Evolutionary conservation across 2,888 invertebrate species (phyloP).

Genomic region (Nymphalis c-album): DNA sequence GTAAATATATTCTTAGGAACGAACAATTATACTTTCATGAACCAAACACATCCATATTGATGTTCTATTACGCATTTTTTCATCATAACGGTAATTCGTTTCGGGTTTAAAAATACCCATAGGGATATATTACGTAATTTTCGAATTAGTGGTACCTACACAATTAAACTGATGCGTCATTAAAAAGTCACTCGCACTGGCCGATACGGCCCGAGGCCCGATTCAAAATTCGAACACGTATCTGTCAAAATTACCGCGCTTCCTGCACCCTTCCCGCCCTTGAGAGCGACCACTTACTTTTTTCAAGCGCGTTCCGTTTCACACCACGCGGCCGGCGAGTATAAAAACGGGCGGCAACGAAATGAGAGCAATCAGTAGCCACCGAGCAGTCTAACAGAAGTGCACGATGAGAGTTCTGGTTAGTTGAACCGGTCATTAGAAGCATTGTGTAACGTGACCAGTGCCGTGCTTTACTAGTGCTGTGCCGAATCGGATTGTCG

Average conservation of each 20-base stretch:
- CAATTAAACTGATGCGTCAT: slow-evolving; percentile 8
- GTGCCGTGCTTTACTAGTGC: slow-evolving; percentile 46
- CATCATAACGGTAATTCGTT: slow-evolving; percentile 18
- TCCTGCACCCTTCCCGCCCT: slow-evolving; percentile 80
- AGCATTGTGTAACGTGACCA: slow-evolving; percentile 46
- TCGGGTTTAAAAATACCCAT: slow-evolving; percentile 1
- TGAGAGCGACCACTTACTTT: slow-evolving; percentile 75
- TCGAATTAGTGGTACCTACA: slow-evolving; percentile 18
- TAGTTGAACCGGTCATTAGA: slow-evolving; percentile 50
- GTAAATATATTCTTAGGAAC: slow-evolving; percentile 38
- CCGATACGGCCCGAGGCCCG: slow-evolving; percentile 39
- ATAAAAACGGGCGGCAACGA: slow-evolving; percentile 69
- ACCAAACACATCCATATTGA: slow-evolving; percentile 15
- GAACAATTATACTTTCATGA: slow-evolving; percentile 41
- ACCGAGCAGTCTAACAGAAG: slow-evolving; percentile 80
- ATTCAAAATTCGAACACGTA: slow-evolving; percentile 54
- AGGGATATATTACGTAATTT: slow-evolving; percentile 10
- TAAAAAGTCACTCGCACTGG: slow-evolving; percentile 21
- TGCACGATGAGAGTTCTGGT: slow-evolving; percentile 81
- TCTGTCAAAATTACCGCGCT: slow-evolving; percentile 65
- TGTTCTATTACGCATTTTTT: slow-evolving; percentile 11
- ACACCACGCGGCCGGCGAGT: slow-evolving; percentile 58
- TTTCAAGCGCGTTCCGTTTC: slow-evolving; percentile 70
- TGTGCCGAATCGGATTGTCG: slow-evolving; percentile 42
- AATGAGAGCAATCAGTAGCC: slow-evolving; percentile 79